phyloP scores from a whole-genome alignment of 2,888 invertebrate species.

The Pseudoips prasinana region DNA sequence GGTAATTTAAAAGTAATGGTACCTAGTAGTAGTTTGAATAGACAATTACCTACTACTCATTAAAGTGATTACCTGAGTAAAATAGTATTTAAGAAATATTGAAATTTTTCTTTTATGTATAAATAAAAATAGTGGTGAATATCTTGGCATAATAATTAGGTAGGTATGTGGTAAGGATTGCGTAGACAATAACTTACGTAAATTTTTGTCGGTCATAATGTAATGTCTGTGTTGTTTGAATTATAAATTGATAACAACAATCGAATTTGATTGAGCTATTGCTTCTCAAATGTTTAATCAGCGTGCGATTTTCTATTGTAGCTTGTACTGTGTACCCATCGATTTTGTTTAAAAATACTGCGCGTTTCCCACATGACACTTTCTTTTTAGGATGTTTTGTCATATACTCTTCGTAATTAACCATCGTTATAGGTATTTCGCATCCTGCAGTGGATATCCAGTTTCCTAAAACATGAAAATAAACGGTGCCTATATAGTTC shows the following conservation, averaged over 20 bases:
- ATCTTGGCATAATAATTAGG: too few relatives aligned
- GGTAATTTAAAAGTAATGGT: too few relatives aligned
- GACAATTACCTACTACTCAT: too few relatives aligned
- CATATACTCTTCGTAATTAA: constrained; percentile 41
- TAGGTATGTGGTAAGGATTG: too few relatives aligned
- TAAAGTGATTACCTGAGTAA: too few relatives aligned
- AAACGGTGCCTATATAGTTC: too few relatives aligned
- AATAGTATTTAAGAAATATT: too few relatives aligned
- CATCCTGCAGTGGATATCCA: constrained; percentile 60
- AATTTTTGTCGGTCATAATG: constrained; percentile 18
- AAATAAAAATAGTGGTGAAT: too few relatives aligned
- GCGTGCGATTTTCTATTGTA: constrained; percentile 41
- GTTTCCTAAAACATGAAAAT: constrained; percentile 39
- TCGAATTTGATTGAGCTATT: constrained; percentile 32
- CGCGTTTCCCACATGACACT: constrained; percentile 52
- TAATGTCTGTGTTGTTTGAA: constrained; percentile 18
- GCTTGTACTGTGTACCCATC: constrained; percentile 43
- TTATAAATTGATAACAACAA: constrained; percentile 60
- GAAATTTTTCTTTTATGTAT: too few relatives aligned
- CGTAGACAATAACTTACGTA: constrained; percentile 17
- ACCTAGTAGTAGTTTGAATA: too few relatives aligned
- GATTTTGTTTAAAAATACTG: constrained; percentile 54
- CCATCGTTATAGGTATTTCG: constrained; percentile 52
- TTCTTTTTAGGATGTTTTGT: constrained; percentile 23
- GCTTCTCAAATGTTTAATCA: constrained; percentile 38